These are phyloP conservation scores for Phalangium opilio DNA, from an alignment of 2,888 invertebrate species.

Conservation along the genomic window DNA sequence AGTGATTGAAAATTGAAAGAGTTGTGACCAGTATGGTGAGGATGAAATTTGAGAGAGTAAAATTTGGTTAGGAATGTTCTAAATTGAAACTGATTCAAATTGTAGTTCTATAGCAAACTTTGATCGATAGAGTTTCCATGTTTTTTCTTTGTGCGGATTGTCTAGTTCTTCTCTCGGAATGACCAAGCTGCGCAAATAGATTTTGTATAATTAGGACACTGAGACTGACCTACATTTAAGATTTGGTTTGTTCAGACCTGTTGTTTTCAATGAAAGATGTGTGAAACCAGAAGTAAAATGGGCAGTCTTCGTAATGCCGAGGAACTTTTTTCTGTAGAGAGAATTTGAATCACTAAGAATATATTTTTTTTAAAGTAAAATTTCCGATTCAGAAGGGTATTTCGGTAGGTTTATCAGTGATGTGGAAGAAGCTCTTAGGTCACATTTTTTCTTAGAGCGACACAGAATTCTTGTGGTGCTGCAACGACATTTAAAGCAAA, in stretches of 20 bases:
- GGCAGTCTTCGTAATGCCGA: constrained; percentile 35
- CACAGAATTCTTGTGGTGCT: no score
- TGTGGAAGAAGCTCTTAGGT: no score
- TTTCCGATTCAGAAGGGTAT: no score
- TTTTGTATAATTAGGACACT: neutral
- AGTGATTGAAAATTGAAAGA: no score
- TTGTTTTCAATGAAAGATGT: constrained; percentile 34
- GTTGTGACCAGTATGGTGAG: no score
- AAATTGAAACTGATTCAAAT: constrained; percentile 4
- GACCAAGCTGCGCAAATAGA: neutral
- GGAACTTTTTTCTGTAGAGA: constrained; percentile 33
- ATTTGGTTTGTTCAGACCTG: constrained; percentile 24
- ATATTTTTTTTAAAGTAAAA: no score
- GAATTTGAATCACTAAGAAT: no score
- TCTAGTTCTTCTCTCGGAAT: constrained; percentile 34
- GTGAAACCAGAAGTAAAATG: constrained; percentile 39
- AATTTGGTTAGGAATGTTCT: no score
- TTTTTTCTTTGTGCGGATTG: constrained; percentile 36
- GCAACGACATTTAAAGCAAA: no score
- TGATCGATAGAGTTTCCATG: constrained; percentile 32
- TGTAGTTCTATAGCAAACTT: constrained; percentile 31
- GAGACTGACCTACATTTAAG: constrained; percentile 1
- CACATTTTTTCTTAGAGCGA: no score
- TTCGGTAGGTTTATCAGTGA: no score
- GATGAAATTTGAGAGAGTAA: no score